Conservation (phyloP, 2,113 vertebrate genomes). For the Oenanthe oenanthe region DNA sequence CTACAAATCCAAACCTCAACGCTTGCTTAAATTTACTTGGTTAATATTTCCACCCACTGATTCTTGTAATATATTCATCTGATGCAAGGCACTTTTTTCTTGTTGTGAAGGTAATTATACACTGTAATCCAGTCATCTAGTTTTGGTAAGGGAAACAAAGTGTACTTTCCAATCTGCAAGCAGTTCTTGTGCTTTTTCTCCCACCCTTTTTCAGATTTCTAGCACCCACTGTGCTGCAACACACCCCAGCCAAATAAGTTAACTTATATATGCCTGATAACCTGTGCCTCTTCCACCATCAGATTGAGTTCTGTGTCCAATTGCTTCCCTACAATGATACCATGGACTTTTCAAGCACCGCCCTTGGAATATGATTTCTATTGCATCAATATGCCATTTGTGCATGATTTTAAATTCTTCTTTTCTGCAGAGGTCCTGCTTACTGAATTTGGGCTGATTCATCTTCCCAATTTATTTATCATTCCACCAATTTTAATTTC, state of each 20-base stretch:
- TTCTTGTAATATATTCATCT: slow-evolving; percentile 29
- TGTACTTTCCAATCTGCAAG: neutral
- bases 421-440: neutral
- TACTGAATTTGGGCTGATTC: neutral
- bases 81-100: slow-evolving; percentile 1
- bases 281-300: neutral
- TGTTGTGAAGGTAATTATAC: slow-evolving; percentile 34
- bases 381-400: neutral
- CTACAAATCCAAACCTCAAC: neutral
- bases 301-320: neutral
- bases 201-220: neutral
- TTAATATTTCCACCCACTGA: slow-evolving; percentile 39
- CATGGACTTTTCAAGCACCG: neutral
- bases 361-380: neutral
- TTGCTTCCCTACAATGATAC: neutral
- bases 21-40: slow-evolving; percentile 24
- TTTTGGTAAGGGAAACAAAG: slow-evolving; percentile 22
- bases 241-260: neutral
- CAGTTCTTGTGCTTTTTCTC: neutral
- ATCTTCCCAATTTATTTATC: slow-evolving; percentile 1
- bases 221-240: neutral
- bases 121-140: neutral
- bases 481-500: neutral
- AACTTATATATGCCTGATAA: neutral
- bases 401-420: neutral